Evolutionary conservation across 2,113 vertebrate genomes (phyloP).

Genomic region (Chaetorhynchus papuensis): DNA sequence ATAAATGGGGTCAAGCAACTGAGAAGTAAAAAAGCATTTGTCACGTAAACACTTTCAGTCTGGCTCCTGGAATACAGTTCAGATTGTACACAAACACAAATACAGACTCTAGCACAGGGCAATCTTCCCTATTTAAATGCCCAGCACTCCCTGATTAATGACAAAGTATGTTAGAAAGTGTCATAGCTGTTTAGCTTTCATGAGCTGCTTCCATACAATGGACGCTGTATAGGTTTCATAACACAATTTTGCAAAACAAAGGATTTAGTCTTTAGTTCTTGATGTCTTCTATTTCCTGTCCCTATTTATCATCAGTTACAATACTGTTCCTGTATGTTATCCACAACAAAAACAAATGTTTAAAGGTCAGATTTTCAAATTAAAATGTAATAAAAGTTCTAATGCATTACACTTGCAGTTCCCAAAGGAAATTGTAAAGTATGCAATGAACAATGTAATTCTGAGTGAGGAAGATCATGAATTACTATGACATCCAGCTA

Average conservation of each 20-base stretch:
- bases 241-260: not conserved
- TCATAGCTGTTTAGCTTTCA: not conserved
- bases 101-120: not conserved
- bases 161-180: not conserved
- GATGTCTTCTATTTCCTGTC: not conserved
- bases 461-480: not conserved
- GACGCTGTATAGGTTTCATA: not conserved
- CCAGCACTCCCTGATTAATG: not conserved
- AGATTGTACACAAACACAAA: not conserved
- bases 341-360: not conserved
- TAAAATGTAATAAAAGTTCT: slow-evolving; percentile 2
- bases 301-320: not conserved
- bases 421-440: not conserved
- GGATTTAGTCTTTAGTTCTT: not conserved
- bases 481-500: not conserved
- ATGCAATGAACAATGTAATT: not conserved
- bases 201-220: not conserved
- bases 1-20: not conserved
- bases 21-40: not conserved
- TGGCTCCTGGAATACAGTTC: not conserved
- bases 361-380: slow-evolving; percentile 13
- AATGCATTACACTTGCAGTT: not conserved
- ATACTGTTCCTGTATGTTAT: not conserved
- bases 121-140: not conserved
- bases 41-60: not conserved